phyloP scores from a whole-genome alignment of 2,888 invertebrate genomes.

The Aphidoletes aphidimyza region DNA sequence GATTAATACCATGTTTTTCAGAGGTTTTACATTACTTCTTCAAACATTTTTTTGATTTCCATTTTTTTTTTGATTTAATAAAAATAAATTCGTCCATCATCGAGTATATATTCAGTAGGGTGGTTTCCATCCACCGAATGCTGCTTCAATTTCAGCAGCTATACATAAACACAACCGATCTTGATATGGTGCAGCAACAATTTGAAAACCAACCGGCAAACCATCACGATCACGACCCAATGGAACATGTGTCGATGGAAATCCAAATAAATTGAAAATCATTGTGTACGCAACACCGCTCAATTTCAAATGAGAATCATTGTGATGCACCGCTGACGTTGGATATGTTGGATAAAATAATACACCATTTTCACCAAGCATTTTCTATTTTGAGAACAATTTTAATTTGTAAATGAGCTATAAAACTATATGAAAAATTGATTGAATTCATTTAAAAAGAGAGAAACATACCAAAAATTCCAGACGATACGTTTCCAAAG shows the following conservation, averaged over 20 bases:
- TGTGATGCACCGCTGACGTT: conserved; percentile 73
- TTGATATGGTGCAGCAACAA: conserved; percentile 77
- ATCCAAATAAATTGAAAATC: conserved; percentile 77
- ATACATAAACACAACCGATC: conserved; percentile 84
- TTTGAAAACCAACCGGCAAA: conserved; percentile 81
- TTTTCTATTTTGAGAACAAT: conserved; percentile 63
- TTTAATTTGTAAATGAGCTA: conserved; percentile 55
- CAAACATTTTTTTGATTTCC: too few species aligned
- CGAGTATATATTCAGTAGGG: conserved; percentile 62
- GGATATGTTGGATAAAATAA: conserved; percentile 79
- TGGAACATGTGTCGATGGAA: conserved; percentile 82
- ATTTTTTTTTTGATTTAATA: too few species aligned
- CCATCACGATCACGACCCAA: conserved; percentile 72
- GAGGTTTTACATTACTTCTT: background rate
- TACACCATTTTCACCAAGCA: conserved; percentile 77
- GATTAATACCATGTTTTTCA: too few species aligned
- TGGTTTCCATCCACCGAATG: conserved; percentile 85
- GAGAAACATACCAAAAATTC: conserved; percentile 64
- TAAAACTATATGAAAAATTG: too few species aligned
- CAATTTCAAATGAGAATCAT: conserved; percentile 71
- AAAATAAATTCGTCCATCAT: too few species aligned
- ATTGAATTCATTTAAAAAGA: background rate
- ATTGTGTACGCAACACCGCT: conserved; percentile 74
- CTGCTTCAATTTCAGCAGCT: conserved; percentile 79
- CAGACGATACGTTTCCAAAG: conserved; percentile 64